Conservation (phyloP, 2,113 vertebrate species). For the pig (Sus scrofa) region DNA sequence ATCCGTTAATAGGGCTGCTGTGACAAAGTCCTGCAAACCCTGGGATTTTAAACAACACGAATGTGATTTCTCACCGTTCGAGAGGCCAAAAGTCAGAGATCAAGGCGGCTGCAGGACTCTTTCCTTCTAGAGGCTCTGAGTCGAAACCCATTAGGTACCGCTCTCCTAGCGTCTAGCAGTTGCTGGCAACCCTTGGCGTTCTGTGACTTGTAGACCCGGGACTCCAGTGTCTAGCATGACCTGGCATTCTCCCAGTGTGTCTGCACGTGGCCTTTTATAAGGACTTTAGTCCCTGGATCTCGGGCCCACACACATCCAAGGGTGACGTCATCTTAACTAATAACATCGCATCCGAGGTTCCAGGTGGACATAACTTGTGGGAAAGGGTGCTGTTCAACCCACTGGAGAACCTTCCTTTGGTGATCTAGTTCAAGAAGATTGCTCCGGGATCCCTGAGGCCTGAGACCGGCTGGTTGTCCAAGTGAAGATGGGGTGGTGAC, state of each 20-base stretch:
- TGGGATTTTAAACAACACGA: neutral
- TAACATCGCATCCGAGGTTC: neutral
- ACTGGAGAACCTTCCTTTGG: neutral
- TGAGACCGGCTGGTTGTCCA: neutral
- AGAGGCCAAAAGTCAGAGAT: neutral
- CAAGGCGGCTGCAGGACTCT: neutral
- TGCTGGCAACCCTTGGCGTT: neutral
- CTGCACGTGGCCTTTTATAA: neutral
- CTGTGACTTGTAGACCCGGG: neutral
- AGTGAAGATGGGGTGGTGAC: neutral
- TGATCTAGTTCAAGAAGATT: neutral
- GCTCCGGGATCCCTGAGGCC: neutral
- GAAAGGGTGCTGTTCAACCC: neutral
- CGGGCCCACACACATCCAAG: neutral
- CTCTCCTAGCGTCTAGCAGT: neutral
- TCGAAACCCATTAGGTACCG: too few species aligned
- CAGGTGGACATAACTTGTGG: neutral
- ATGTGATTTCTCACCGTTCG: neutral
- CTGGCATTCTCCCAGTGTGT: neutral
- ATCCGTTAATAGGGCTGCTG: neutral
- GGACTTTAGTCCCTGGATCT: neutral
- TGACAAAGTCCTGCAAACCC: too few species aligned
- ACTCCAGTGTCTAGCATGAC: neutral
- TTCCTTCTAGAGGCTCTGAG: neutral
- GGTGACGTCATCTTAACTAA: neutral